Evolutionary conservation across 2,113 vertebrate species (phyloP).

Genomic region (Caloenas nicobarica): DNA sequence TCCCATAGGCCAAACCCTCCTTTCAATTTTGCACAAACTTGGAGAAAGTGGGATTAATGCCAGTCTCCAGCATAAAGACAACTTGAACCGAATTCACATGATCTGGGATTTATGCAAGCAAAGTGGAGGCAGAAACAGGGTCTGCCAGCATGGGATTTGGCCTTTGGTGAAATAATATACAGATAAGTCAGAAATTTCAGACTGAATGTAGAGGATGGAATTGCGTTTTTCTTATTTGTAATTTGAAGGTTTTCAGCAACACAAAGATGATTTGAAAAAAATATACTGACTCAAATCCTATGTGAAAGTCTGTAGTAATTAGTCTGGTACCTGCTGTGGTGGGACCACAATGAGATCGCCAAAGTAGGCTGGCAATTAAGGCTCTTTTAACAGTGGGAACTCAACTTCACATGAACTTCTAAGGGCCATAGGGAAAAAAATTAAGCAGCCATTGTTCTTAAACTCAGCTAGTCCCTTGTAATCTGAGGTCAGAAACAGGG

Average conservation of each 20-base stretch:
- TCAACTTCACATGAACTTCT: not conserved
- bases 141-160: not conserved
- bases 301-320: not conserved
- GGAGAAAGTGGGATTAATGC: not conserved
- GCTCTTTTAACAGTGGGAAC: not conserved
- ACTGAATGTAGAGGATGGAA: not conserved
- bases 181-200: not conserved
- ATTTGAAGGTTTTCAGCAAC: not conserved
- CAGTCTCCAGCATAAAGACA: not conserved
- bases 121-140: not conserved
- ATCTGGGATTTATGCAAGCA: not conserved
- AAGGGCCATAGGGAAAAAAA: not conserved
- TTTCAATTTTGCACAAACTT: not conserved
- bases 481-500: not conserved
- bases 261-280: not conserved
- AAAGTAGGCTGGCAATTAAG: not conserved
- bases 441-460: not conserved
- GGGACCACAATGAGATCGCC: not conserved
- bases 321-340: constrained; percentile 2
- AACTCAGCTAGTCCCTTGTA: not conserved
- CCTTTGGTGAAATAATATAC: not conserved
- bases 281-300: not conserved
- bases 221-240: not conserved
- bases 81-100: not conserved
- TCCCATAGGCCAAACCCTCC: not conserved